phyloP scores from a whole-genome alignment of 2,888 invertebrate genomes.

The Zele albiditarsus region DNA sequence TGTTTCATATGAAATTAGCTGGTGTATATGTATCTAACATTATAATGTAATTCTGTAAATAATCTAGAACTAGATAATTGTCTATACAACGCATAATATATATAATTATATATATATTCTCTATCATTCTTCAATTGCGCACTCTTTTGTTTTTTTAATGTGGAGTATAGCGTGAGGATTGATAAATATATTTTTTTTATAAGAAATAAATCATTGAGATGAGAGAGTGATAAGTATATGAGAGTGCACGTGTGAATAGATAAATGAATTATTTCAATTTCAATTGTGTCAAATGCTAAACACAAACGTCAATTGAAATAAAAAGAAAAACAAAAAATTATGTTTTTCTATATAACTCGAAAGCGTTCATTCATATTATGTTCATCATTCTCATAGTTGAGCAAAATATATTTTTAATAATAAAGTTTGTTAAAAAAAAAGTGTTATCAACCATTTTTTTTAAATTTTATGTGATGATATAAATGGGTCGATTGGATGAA shows the following conservation, averaged over 20 bases:
- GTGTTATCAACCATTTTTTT: neutral
- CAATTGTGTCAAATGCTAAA: neutral
- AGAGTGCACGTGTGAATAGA: constrained; percentile 12
- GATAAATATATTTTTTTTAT: constrained; percentile 28
- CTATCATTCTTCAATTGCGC: neutral
- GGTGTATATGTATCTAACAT: constrained; percentile 30
- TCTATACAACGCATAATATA: constrained; percentile 12
- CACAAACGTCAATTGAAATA: constrained; percentile 11
- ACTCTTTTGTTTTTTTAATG: neutral
- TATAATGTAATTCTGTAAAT: constrained; percentile 52
- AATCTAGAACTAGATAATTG: constrained; percentile 43
- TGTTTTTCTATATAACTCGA: constrained; percentile 39
- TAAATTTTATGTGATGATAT: neutral
- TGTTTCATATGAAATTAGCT: neutral
- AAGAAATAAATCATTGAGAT: constrained; percentile 1
- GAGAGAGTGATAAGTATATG: constrained; percentile 5
- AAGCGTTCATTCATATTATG: constrained; percentile 43
- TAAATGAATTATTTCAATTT: constrained; percentile 14
- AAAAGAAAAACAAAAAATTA: constrained; percentile 27
- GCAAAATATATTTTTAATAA: constrained; percentile 49
- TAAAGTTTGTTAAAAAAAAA: constrained; percentile 43
- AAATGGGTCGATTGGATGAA: neutral
- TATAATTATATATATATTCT: constrained; percentile 22
- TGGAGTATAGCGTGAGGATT: neutral
- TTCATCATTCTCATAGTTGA: constrained; percentile 44